Conservation (phyloP, 2,888 invertebrate genomes). For the Miltochrista miniata region DNA sequence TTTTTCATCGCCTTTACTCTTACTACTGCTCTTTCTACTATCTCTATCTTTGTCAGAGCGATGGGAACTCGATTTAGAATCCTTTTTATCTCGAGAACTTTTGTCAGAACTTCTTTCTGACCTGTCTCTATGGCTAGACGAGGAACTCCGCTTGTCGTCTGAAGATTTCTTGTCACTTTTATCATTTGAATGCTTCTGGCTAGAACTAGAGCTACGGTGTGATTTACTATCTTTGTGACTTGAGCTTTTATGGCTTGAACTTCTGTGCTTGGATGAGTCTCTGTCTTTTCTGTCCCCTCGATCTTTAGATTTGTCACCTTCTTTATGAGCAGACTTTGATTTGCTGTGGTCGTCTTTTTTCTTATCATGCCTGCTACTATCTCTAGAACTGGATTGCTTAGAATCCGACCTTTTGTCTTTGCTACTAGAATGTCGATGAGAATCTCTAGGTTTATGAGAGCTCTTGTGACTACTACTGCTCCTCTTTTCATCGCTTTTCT, state of each 20-base stretch:
- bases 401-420: constrained; percentile 70
- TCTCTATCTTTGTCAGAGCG: constrained; percentile 78
- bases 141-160: constrained; percentile 63
- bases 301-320: constrained; percentile 60
- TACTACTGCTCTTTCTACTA: constrained; percentile 58
- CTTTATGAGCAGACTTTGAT: constrained; percentile 63
- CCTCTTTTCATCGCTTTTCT: constrained; percentile 62
- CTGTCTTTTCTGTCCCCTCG: constrained; percentile 65
- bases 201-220: constrained; percentile 64
- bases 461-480: constrained; percentile 64
- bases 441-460: constrained; percentile 71
- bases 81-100: constrained; percentile 51
- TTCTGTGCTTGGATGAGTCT: constrained; percentile 70
- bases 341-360: constrained; percentile 69
- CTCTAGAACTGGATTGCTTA: constrained; percentile 67
- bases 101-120: constrained; percentile 47
- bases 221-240: constrained; percentile 66
- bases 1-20: constrained; percentile 72
- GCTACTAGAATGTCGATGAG: constrained; percentile 67
- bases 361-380: constrained; percentile 65
- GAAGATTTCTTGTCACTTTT: constrained; percentile 55
- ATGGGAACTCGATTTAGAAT: constrained; percentile 64
- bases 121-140: constrained; percentile 64
- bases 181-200: constrained; percentile 58
- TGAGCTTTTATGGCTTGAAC: constrained; percentile 68